A percentile compares a stretch with the other conserved stretches of the same genome.
phyloP scores from a whole-genome alignment of 1,140 invertebrate genomes.

The Eurytemora carolleeae region DNA sequence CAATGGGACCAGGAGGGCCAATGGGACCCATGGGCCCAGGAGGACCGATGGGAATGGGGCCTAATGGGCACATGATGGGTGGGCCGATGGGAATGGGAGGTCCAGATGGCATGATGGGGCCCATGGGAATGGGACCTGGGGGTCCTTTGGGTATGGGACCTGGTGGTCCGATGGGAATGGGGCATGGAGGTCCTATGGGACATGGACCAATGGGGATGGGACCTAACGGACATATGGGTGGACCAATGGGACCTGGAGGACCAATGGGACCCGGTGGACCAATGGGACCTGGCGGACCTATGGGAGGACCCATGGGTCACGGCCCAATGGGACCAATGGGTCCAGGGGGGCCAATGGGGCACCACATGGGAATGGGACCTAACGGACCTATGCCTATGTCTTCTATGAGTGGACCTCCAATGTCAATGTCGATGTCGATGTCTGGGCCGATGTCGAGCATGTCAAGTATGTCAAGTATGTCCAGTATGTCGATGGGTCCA shows the following conservation, averaged over 20 bases:
- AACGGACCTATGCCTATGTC: conserved; percentile 8
- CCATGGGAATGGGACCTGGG: not conserved
- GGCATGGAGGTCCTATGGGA: not conserved
- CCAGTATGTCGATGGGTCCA: not conserved
- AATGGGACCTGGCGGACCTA: conserved; percentile 10
- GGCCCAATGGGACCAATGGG: conserved; percentile 25
- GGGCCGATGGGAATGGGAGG: not conserved
- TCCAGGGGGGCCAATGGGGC: conserved; percentile 24
- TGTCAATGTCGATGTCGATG: conserved; percentile 2
- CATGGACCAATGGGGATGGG: conserved; percentile 24
- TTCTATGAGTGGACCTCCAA: conserved; percentile 2
- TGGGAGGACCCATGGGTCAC: conserved; percentile 10
- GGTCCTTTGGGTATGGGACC: not conserved
- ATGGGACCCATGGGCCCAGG: not conserved
- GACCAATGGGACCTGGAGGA: conserved; percentile 20
- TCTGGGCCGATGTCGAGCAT: not conserved
- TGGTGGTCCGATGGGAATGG: not conserved
- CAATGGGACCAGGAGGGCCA: not conserved
- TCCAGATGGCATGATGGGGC: not conserved
- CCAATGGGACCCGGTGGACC: not conserved
- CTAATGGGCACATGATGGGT: not conserved
- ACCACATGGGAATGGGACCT: conserved; percentile 12
- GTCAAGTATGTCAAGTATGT: conserved; percentile 1
- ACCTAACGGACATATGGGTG: conserved; percentile 19
- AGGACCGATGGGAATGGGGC: not conserved